A percentile compares a stretch with the other conserved stretches of the same genome.
Conservation (phyloP, 2,888 invertebrate species). For the Drosophila nr. fundita region DNA sequence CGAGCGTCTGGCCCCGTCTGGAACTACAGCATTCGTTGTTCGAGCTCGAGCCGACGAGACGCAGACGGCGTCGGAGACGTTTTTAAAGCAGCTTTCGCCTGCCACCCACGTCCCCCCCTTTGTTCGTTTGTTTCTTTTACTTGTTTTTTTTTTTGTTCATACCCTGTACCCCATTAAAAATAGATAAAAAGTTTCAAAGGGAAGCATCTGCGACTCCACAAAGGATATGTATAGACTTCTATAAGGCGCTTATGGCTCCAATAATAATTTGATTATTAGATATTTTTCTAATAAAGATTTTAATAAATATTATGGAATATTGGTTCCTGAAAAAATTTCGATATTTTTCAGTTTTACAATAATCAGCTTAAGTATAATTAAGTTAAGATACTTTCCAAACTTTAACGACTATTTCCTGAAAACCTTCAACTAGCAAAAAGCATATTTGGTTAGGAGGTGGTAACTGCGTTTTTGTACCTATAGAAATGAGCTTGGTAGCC, state of each 20-base stretch:
- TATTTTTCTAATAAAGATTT: neutral
- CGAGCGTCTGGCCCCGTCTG: slow-evolving; percentile 59
- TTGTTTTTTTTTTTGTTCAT: slow-evolving; percentile 6
- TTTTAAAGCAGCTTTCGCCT: slow-evolving; percentile 46
- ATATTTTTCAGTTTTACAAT: neutral
- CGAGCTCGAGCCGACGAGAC: slow-evolving; percentile 28
- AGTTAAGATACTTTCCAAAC: neutral
- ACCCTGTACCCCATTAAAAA: slow-evolving; percentile 5
- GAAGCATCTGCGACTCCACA: neutral
- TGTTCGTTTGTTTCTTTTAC: neutral
- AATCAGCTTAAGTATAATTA: neutral
- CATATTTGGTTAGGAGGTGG: neutral
- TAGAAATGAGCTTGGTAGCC: neutral
- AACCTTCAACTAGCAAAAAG: neutral
- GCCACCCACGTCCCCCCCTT: neutral
- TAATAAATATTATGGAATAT: neutral
- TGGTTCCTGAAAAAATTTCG: neutral
- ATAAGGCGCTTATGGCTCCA: neutral
- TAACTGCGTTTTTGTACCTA: neutral
- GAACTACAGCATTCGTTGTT: slow-evolving; percentile 38
- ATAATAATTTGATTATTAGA: neutral
- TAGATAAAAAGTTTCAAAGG: slow-evolving; percentile 5
- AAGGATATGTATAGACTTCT: neutral
- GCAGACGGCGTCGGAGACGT: slow-evolving; percentile 48
- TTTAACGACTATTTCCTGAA: neutral